These are phyloP conservation scores for Macrosiphum euphorbiae DNA, from an alignment of 2,888 invertebrate genomes.

Conservation along the genomic window DNA sequence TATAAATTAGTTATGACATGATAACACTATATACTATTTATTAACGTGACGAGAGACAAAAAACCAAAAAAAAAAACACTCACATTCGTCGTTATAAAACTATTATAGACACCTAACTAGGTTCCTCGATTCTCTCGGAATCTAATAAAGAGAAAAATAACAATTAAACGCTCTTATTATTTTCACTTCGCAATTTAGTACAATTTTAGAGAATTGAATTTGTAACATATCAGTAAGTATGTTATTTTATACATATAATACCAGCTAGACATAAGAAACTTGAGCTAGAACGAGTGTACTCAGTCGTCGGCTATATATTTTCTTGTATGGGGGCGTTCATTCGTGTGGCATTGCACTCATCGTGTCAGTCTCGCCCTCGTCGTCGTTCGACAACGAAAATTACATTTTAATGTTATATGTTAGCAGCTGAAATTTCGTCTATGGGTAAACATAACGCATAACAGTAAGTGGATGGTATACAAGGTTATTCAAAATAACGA, in stretches of 20 bases:
- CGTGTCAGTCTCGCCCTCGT: background rate
- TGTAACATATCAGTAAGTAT: background rate
- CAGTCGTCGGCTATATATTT: background rate
- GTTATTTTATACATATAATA: background rate
- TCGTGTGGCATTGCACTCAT: background rate
- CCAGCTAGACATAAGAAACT: background rate
- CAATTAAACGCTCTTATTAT: background rate
- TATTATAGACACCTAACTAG: no score
- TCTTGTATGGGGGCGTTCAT: background rate
- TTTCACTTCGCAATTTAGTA: background rate
- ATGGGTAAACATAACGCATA: background rate
- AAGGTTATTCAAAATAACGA: no score
- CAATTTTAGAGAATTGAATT: background rate
- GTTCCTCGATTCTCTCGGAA: no score
- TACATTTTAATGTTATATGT: background rate
- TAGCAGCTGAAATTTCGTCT: background rate
- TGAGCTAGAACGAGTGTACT: background rate
- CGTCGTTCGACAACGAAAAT: background rate
- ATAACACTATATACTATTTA: no score
- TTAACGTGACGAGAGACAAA: no score
- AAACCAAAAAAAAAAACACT: no score
- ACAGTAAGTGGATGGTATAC: no score
- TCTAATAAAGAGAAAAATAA: no score
- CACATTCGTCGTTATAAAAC: background rate
- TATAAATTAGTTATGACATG: no score